A percentile compares a stretch with the other conserved stretches of the same genome.
Evolutionary conservation across 2,888 invertebrate species (phyloP).

Genomic region (Xestia sexstrigata): DNA sequence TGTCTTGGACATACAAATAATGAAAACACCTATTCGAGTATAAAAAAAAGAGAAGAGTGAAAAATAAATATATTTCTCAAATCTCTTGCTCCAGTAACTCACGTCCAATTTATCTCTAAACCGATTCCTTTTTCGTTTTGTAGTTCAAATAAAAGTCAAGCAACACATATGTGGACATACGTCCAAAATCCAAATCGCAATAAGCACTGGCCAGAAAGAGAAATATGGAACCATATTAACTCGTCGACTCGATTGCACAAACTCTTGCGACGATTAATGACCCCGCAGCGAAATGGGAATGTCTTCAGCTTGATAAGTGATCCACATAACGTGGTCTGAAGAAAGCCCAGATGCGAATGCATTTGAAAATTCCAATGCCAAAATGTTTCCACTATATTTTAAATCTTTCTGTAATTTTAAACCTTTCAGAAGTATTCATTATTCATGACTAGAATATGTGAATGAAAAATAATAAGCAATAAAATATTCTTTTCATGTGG

Average conservation of each 20-base stretch:
- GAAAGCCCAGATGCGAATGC: constrained; percentile 62
- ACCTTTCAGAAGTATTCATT: constrained; percentile 55
- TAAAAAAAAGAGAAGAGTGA: too few species aligned
- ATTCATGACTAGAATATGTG: constrained; percentile 49
- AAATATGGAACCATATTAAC: constrained; percentile 66
- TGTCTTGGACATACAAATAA: background rate
- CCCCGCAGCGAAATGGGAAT: constrained; percentile 61
- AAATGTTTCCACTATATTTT: constrained; percentile 50
- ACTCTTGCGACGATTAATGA: constrained; percentile 66
- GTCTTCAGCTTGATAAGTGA: constrained; percentile 67
- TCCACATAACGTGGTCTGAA: constrained; percentile 52
- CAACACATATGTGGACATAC: constrained; percentile 47
- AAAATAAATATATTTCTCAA: background rate
- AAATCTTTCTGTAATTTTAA: constrained; percentile 53
- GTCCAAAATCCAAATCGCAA: constrained; percentile 59
- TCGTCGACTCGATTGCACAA: constrained; percentile 62
- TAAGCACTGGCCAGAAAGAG: constrained; percentile 44
- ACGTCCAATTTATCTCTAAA: constrained; percentile 31
- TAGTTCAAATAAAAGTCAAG: constrained; percentile 42
- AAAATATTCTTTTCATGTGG: constrained; percentile 11
- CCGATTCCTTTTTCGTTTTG: constrained; percentile 39
- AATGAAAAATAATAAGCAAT: constrained; percentile 30
- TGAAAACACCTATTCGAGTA: background rate
- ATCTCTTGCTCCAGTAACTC: constrained; percentile 5
- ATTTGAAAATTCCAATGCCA: constrained; percentile 52